Conservation (phyloP, 2,113 vertebrate genomes). For the Apteryx owenii region DNA sequence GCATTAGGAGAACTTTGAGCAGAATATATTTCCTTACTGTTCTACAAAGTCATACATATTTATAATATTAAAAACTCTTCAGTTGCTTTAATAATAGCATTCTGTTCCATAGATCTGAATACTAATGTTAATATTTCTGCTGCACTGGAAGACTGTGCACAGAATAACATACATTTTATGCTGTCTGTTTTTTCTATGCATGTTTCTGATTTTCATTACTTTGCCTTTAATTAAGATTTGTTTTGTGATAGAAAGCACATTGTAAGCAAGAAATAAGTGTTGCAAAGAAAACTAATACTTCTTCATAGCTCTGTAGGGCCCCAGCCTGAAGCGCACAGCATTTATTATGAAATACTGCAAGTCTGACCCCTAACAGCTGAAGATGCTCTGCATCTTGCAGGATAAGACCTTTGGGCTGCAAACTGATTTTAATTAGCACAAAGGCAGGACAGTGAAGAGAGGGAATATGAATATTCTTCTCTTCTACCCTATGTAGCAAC, state of each 20-base stretch:
- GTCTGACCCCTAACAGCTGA: neutral
- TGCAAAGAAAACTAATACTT: neutral
- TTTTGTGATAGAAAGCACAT: neutral
- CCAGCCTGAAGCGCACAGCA: neutral
- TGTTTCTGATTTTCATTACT: constrained; percentile 33
- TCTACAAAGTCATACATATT: constrained; percentile 79
- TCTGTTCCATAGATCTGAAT: constrained; percentile 70
- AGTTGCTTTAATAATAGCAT: constrained; percentile 76
- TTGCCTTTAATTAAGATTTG: constrained; percentile 47
- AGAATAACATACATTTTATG: constrained; percentile 13
- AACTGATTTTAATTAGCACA: neutral
- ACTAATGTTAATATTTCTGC: constrained; percentile 61
- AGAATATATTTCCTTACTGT: constrained; percentile 79
- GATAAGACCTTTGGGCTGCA: neutral
- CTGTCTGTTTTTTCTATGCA: neutral
- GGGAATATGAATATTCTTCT: neutral
- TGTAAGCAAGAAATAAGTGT: neutral
- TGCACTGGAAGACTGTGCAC: constrained; percentile 24
- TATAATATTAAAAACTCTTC: constrained; percentile 77
- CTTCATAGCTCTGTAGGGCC: accelerated
- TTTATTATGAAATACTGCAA: neutral
- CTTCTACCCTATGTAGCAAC: neutral
- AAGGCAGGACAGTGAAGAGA: neutral
- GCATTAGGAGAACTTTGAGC: constrained; percentile 72
- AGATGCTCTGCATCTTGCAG: neutral